phyloP scores from a whole-genome alignment of 2,797 vertebrate genomes.

The Acipenser oxyrinchus region DNA sequence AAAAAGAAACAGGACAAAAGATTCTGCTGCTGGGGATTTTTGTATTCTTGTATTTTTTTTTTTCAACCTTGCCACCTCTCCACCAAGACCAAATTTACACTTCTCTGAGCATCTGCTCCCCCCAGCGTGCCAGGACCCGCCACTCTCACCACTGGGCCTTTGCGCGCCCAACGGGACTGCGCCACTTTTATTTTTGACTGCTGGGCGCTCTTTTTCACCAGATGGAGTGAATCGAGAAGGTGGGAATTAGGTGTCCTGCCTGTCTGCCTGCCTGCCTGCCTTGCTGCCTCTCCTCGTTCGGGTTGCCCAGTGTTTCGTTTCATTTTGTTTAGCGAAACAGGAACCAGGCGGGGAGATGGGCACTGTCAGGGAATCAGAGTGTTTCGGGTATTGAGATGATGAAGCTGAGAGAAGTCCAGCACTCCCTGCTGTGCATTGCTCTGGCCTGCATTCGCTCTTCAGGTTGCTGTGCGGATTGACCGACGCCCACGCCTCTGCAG shows the following conservation, averaged over 20 bases:
- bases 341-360: too few species aligned
- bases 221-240: constrained; percentile 64
- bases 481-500: too few species aligned
- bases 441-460: too few species aligned
- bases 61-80: neutral
- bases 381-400: too few species aligned
- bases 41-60: neutral
- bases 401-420: too few species aligned
- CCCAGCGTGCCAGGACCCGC: constrained; percentile 51
- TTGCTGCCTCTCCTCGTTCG: constrained; percentile 28
- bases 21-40: neutral
- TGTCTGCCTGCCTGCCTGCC: constrained; percentile 42
- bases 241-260: constrained; percentile 76
- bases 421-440: too few species aligned
- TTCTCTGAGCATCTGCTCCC: constrained; percentile 48
- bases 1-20: neutral
- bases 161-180: constrained; percentile 41
- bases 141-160: constrained; percentile 22
- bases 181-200: constrained; percentile 61
- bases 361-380: too few species aligned
- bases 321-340: neutral
- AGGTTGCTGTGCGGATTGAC: too few species aligned
- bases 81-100: constrained; percentile 57
- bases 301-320: constrained; percentile 37
- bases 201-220: constrained; percentile 73